phyloP scores from a whole-genome alignment of 2,888 invertebrate species.

The Spilosoma lubricipeda region DNA sequence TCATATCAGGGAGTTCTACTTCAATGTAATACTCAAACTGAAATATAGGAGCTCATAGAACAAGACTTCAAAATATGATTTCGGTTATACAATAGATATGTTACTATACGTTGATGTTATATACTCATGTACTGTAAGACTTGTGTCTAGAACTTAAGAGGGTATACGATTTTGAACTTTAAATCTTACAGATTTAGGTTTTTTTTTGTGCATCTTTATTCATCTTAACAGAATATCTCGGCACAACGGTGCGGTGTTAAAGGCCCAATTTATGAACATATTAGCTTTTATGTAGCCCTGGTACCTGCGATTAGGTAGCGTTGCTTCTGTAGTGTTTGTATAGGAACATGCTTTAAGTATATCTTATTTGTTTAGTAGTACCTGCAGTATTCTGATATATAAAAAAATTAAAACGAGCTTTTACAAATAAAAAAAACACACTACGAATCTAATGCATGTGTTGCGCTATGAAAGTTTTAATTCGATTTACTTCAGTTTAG shows the following conservation, averaged over 20 bases:
- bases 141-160: slow-evolving; percentile 20
- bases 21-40: slow-evolving; percentile 9
- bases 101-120: slow-evolving; percentile 22
- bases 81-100: slow-evolving; percentile 24
- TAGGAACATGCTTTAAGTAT: slow-evolving; percentile 19
- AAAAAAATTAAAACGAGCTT: too few species aligned
- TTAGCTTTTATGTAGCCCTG: slow-evolving; percentile 65
- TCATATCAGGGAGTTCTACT: background rate
- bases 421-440: too few species aligned
- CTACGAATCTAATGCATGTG: too few species aligned
- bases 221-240: slow-evolving; percentile 21
- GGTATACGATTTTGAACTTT: slow-evolving; percentile 25
- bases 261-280: slow-evolving; percentile 55
- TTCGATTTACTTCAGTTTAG: too few species aligned
- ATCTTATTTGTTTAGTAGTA: slow-evolving; percentile 15
- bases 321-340: slow-evolving; percentile 36
- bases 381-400: background rate
- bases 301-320: slow-evolving; percentile 58
- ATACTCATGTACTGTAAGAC: slow-evolving; percentile 26
- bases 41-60: slow-evolving; percentile 29
- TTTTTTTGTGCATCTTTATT: slow-evolving; percentile 17
- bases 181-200: slow-evolving; percentile 4
- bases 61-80: slow-evolving; percentile 34
- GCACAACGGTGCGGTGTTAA: slow-evolving; percentile 48
- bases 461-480: too few species aligned